Evolutionary conservation across 2,797 vertebrate species (phyloP).

Genomic region (Mus spretus): DNA sequence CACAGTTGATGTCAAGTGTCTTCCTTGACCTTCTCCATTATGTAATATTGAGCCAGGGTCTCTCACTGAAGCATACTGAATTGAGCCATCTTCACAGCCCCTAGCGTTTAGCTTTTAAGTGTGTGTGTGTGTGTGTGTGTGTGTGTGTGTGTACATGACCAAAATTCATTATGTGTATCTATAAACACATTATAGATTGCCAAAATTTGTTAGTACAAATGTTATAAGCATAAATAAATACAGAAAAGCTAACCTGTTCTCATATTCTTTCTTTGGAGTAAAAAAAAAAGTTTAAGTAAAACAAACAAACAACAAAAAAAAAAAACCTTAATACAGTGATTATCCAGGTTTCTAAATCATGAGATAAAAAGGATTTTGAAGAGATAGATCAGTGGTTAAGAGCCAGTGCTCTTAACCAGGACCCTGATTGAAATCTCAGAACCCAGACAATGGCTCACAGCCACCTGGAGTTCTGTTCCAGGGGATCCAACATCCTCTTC

Average conservation of each 20-base stretch:
- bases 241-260: background rate
- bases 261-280: background rate
- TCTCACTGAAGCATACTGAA: too few relatives aligned
- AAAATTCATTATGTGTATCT: background rate
- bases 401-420: background rate
- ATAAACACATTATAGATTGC: background rate
- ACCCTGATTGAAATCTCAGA: background rate
- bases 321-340: background rate
- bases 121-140: background rate
- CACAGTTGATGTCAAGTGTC: too few relatives aligned
- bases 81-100: too few relatives aligned
- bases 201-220: background rate
- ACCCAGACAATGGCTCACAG: background rate
- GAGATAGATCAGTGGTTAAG: background rate
- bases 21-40: too few relatives aligned
- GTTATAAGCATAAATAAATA: background rate
- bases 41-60: too few relatives aligned
- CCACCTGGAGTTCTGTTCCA: background rate
- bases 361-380: background rate
- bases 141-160: background rate
- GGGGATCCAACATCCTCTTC: too few relatives aligned
- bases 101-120: too few relatives aligned
- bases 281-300: background rate
- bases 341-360: slow-evolving; percentile 2
- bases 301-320: background rate